Conservation (phyloP, 2,888 invertebrate species). For the Clitarchus hookeri region DNA sequence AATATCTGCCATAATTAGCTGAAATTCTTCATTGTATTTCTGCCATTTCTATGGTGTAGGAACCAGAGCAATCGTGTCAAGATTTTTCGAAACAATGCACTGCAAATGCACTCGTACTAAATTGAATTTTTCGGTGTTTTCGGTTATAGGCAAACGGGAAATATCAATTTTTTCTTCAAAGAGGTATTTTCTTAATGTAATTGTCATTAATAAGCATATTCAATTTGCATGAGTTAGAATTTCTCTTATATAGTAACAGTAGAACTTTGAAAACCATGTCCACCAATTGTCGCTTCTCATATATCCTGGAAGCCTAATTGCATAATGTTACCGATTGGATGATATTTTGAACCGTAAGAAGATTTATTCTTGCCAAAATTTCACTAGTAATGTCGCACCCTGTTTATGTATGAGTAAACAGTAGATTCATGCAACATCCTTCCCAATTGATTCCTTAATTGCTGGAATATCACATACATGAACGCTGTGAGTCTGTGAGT, state of each 20-base stretch:
- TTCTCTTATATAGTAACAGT: background rate
- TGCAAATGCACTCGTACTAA: background rate
- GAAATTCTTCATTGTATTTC: constrained; percentile 9
- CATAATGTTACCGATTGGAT: background rate
- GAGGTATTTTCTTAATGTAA: constrained; percentile 23
- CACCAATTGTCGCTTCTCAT: background rate
- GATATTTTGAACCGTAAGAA: background rate
- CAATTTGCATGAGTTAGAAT: background rate
- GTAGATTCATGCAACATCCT: background rate
- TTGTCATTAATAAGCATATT: background rate
- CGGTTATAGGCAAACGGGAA: constrained; percentile 16
- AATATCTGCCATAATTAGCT: background rate
- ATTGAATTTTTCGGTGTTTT: background rate
- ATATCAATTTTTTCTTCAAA: constrained; percentile 9
- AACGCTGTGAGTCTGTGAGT: constrained; percentile 18
- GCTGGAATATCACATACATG: background rate
- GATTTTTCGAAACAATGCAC: background rate
- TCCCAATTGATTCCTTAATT: background rate
- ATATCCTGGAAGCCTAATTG: background rate
- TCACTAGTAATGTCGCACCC: background rate
- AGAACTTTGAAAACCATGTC: background rate
- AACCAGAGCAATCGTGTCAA: background rate
- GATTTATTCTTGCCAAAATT: background rate
- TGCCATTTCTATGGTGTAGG: background rate
- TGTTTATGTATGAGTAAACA: background rate